These are phyloP conservation scores for Camelus dromedarius DNA, from an alignment of 2,113 vertebrate species.

Conservation along the genomic window DNA sequence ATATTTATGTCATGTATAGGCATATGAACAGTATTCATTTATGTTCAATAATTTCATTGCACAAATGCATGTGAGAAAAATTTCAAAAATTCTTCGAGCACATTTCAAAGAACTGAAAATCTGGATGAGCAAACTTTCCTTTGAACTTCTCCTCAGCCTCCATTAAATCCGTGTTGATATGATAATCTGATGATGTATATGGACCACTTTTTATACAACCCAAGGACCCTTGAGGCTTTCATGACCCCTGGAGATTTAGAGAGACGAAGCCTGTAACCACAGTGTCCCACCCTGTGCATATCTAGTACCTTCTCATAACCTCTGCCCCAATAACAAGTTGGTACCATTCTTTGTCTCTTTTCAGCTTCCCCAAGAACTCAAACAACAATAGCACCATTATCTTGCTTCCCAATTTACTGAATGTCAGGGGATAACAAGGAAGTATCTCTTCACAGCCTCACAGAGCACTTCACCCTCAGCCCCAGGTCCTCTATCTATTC, in stretches of 20 bases:
- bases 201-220: background rate
- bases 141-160: background rate
- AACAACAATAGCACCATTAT: no score
- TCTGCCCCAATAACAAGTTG: background rate
- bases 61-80: background rate
- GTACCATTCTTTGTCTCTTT: background rate
- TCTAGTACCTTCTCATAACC: background rate
- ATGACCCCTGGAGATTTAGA: background rate
- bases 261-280: background rate
- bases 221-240: background rate
- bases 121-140: background rate
- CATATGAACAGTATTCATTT: background rate
- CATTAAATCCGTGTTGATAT: background rate
- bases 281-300: background rate
- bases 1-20: background rate
- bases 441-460: background rate
- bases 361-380: background rate
- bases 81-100: background rate
- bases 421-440: background rate
- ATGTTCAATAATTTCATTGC: background rate
- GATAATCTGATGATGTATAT: no score
- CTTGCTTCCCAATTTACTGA: background rate
- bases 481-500: background rate
- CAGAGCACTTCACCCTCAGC: background rate
- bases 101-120: background rate